These are phyloP conservation scores for Marmota flaviventris DNA, from an alignment of 2,113 vertebrate genomes.

Conservation along the genomic window DNA sequence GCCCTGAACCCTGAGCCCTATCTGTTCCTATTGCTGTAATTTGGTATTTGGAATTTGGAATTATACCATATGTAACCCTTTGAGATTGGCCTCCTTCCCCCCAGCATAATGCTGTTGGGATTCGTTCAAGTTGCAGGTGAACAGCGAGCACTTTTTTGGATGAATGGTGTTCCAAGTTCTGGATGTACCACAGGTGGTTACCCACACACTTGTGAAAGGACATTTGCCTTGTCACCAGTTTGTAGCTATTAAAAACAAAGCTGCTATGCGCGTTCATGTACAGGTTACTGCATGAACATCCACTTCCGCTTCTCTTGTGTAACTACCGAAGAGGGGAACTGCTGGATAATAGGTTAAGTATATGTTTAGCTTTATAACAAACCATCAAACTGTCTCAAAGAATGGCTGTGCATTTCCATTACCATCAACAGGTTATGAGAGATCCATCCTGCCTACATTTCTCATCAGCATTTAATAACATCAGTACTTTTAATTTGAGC, in stretches of 20 bases:
- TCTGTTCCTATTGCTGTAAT: not conserved
- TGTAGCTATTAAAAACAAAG: slow-evolving; percentile 27
- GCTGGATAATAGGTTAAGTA: not conserved
- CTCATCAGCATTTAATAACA: not conserved
- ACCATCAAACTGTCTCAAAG: not conserved
- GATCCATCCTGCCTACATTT: not conserved
- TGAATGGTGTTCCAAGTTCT: not conserved
- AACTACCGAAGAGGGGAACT: not conserved
- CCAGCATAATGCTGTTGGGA: not conserved
- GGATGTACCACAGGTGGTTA: not conserved
- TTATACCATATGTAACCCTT: not conserved
- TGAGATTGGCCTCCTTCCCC: not conserved
- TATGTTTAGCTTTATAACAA: not conserved
- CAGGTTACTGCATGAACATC: not conserved
- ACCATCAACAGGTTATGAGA: not conserved
- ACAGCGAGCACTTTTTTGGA: not conserved
- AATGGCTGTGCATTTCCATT: not conserved
- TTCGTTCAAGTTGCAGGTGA: not conserved
- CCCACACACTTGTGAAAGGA: not conserved
- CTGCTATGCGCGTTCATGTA: not conserved
- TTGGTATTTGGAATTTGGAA: not conserved
- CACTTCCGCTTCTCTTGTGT: slow-evolving; percentile 14
- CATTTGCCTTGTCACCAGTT: not conserved
- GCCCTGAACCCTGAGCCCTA: not conserved
- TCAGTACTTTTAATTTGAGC: not conserved